phyloP scores from a whole-genome alignment of 2,797 vertebrate genomes.

The Neomorphus geoffroyi region DNA sequence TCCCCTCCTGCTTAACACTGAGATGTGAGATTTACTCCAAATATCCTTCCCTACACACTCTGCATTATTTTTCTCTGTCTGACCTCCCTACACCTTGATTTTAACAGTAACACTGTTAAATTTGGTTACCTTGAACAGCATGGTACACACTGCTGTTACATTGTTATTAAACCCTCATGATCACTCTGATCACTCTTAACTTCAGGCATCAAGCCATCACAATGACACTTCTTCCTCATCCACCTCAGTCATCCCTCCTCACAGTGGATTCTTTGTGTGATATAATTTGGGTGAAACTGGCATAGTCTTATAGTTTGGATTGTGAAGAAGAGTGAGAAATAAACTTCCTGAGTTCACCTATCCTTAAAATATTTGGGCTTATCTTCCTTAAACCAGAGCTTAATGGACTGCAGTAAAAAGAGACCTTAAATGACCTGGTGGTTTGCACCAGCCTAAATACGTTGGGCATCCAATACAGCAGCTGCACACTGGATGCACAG shows the following conservation, averaged over 20 bases:
- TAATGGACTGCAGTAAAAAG: not conserved
- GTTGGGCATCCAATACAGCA: not conserved
- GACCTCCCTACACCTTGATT: not conserved
- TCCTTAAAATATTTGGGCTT: not conserved
- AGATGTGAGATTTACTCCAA: not conserved
- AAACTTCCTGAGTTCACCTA: slow-evolving; percentile 10
- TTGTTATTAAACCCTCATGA: not conserved
- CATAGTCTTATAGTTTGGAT: not conserved
- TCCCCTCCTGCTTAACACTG: not conserved
- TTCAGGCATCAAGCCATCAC: not conserved
- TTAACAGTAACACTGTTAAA: not conserved
- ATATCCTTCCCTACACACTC: not conserved
- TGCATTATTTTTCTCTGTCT: not conserved
- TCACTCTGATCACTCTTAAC: not conserved
- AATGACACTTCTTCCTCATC: not conserved
- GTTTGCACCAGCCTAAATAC: not conserved
- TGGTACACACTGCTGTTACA: not conserved
- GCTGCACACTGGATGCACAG: rapidly evolving
- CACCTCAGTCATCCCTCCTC: not conserved
- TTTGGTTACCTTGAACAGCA: not conserved
- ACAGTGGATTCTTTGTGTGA: not conserved
- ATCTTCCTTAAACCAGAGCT: not conserved
- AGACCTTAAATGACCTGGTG: not conserved
- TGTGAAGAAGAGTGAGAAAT: not conserved
- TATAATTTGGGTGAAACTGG: not conserved